Conservation (phyloP, 2,113 vertebrate species). For the Thymallus thymallus region DNA sequence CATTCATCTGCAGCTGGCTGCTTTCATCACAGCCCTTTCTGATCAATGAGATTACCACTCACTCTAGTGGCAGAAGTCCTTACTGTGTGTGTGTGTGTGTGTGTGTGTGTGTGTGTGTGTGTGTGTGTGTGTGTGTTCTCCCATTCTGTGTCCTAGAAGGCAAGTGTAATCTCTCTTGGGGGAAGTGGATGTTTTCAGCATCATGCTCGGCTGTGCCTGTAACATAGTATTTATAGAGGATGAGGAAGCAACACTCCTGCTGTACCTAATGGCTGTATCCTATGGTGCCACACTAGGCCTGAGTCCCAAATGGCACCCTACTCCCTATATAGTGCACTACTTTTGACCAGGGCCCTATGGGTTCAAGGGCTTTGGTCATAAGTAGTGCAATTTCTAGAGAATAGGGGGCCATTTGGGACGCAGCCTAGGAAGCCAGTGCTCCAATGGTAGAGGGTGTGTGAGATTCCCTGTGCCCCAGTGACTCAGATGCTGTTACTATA, state of each 20-base stretch:
- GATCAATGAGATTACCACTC: not conserved
- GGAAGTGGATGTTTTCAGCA: not conserved
- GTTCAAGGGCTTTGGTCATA: too few relatives aligned
- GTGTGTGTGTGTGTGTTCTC: not conserved
- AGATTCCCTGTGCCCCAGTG: not conserved
- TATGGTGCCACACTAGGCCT: not conserved
- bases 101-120: not conserved
- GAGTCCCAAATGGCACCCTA: too few relatives aligned
- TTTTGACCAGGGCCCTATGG: too few relatives aligned
- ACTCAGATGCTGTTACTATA: constrained; percentile 4
- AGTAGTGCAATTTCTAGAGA: too few relatives aligned
- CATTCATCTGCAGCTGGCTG: not conserved
- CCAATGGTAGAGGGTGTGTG: not conserved
- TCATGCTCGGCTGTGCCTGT: constrained; percentile 1
- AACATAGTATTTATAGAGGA: constrained; percentile 17
- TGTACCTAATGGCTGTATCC: constrained; percentile 5
- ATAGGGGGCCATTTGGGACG: too few relatives aligned
- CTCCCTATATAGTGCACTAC: too few relatives aligned
- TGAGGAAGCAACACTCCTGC: not conserved
- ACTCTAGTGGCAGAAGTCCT: not conserved
- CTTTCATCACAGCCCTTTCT: not conserved
- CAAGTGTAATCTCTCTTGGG: not conserved
- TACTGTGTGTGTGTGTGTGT: too few relatives aligned
- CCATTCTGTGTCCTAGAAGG: not conserved
- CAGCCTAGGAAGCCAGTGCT: not conserved